phyloP scores from a whole-genome alignment of 2,113 vertebrate genomes.

The Nettapus auritus region DNA sequence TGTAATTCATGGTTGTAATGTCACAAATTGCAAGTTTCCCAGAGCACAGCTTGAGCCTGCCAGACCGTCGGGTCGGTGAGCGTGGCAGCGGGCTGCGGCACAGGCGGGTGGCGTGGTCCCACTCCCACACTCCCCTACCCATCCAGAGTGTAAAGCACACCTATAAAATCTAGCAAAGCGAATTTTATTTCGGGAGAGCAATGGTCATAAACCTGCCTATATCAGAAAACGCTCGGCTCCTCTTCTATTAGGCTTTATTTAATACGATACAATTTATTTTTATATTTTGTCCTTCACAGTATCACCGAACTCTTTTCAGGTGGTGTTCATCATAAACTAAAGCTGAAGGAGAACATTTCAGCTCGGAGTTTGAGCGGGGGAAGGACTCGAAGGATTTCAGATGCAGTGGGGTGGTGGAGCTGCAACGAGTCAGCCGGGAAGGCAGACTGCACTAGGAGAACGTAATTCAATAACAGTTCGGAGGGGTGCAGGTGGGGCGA shows the following conservation, averaged over 20 bases:
- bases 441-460: not conserved
- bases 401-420: not conserved
- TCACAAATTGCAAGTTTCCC: conserved; percentile 17
- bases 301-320: conserved; percentile 3
- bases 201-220: not conserved
- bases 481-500: not conserved
- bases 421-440: not conserved
- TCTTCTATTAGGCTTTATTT: conserved; percentile 52
- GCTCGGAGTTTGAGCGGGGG: not conserved
- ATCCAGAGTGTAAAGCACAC: not conserved
- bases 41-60: not conserved
- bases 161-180: conserved; percentile 32
- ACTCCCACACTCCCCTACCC: not conserved
- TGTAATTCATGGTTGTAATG: conserved; percentile 35
- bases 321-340: not conserved
- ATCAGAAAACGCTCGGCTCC: not conserved
- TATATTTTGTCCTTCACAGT: conserved; percentile 61
- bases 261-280: conserved; percentile 52
- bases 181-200: conserved; percentile 42
- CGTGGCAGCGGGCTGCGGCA: not conserved
- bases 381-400: not conserved
- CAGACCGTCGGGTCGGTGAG: not conserved
- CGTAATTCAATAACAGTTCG: not conserved
- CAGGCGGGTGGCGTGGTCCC: fast-evolving
- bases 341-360: not conserved